A percentile compares a stretch with the other conserved stretches of the same genome.
Evolutionary conservation across 2,113 vertebrate species (phyloP).

Genomic region (Myanophis thanlyinensis): DNA sequence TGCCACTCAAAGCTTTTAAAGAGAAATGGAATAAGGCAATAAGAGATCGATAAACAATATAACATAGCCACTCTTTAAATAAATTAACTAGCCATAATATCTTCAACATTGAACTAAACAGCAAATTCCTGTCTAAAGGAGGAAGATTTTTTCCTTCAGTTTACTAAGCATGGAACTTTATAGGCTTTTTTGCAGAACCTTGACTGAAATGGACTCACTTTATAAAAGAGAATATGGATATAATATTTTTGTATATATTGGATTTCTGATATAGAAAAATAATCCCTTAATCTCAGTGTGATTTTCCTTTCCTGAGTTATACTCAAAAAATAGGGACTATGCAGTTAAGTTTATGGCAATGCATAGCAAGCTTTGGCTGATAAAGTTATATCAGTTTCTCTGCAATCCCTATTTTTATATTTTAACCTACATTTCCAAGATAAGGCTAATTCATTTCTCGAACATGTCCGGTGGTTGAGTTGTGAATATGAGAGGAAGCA

Average conservation of each 20-base stretch:
- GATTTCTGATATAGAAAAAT: not conserved
- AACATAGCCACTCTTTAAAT: not conserved
- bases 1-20: not conserved
- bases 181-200: not conserved
- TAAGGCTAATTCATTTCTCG: not conserved
- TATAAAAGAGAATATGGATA: not conserved
- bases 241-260: not conserved
- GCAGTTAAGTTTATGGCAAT: not conserved
- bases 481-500: not conserved
- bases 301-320: not conserved
- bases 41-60: not conserved
- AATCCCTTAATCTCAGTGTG: not conserved
- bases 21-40: not conserved
- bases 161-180: not conserved
- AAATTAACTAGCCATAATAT: not conserved
- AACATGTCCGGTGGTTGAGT: not conserved
- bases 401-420: not conserved
- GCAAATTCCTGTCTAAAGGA: not conserved
- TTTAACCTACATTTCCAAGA: not conserved
- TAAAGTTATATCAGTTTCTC: not conserved
- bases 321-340: too few species aligned
- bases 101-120: not conserved
- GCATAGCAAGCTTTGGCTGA: not conserved
- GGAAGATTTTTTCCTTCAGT: not conserved
- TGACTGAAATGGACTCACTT: not conserved